Evolutionary conservation across 1,140 invertebrate genomes (phyloP), one percentile per base, ranked within the genome.

Genomic region (Papilio machaon): DNA sequence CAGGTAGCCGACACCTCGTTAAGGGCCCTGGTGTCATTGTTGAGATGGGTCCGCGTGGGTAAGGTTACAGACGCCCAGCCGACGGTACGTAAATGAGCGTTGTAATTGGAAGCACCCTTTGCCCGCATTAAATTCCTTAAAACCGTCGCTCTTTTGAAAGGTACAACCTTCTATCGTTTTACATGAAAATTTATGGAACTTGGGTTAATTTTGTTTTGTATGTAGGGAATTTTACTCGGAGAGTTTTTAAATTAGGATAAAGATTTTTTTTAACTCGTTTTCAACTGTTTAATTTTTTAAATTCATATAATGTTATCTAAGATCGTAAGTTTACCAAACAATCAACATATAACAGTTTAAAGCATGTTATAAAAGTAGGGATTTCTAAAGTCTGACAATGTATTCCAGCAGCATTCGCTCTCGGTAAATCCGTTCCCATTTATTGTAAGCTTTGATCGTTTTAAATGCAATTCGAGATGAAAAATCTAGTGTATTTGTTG

Each of bases 1-100:
- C 90, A 88, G 91, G 88, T 93, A 89, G 83, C 87, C 86, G 89
- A 92, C 89, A 89, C 91, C 91, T 91, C 88, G 89, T 93, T 93
- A 93, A 87, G 80, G 88, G 84, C 85, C 85, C 87, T 90, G 88
- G 86, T 87, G 87, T 87, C 87, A 87, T 91, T 89, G 88, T 89
- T 86, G 87, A 88, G 88, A 84, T 84, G 88, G 88, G 91, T 91
- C 88, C 83, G 49, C 80, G 80, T 73, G 80, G 82, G 87, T 88
- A 88, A 86, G 85, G 86, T 90, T 92, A 87, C 88, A 89, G 87
- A 88, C 85, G 84, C 83, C 82, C 84, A 82, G 85, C 80, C 84
- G 80, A 76, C 64, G 80, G 85, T 80, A 87, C 85, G 87, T 85
- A 87, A 90, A 91, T 89, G 84, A 86, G 83, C 43, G 43, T 76